These are phyloP conservation scores for Otus sunia DNA, from an alignment of 2,113 vertebrate genomes.

Conservation along the genomic window DNA sequence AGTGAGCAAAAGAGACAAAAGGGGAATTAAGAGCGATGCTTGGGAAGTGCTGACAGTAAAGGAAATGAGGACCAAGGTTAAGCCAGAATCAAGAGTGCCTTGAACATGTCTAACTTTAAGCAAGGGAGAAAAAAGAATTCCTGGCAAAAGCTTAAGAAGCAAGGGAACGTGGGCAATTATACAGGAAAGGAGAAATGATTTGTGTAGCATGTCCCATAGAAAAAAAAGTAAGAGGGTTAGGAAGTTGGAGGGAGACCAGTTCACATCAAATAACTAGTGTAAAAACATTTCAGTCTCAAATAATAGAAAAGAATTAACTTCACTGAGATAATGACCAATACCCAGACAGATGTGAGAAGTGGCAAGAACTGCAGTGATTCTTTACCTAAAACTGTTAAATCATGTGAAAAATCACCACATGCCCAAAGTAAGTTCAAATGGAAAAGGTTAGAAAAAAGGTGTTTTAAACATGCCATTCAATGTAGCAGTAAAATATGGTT, in stretches of 20 bases:
- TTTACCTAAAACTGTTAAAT: not conserved
- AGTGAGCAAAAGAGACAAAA: constrained; percentile 72
- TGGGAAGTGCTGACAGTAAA: constrained; percentile 43
- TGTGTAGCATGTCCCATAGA: not conserved
- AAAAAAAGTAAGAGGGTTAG: not conserved
- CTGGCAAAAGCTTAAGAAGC: constrained; percentile 46
- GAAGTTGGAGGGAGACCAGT: not conserved
- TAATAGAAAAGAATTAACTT: not conserved
- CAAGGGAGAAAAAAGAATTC: not conserved
- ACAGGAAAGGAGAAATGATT: constrained; percentile 45
- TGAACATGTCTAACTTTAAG: constrained; percentile 24
- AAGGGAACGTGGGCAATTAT: not conserved
- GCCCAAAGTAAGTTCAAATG: not conserved
- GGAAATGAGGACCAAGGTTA: constrained; percentile 44
- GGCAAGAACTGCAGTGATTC: not conserved
- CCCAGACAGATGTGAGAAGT: not conserved
- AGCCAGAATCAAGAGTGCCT: constrained; percentile 49
- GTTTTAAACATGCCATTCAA: not conserved
- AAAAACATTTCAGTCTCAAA: constrained; percentile 26
- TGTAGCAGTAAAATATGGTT: not conserved
- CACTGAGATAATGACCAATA: not conserved
- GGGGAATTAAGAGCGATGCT: constrained; percentile 56
- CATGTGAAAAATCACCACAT: not conserved
- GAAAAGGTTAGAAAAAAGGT: not conserved
- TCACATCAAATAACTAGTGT: not conserved